These are phyloP conservation scores for Dryas iulia DNA, from an alignment of 1,140 invertebrate species.

Conservation along the genomic window DNA sequence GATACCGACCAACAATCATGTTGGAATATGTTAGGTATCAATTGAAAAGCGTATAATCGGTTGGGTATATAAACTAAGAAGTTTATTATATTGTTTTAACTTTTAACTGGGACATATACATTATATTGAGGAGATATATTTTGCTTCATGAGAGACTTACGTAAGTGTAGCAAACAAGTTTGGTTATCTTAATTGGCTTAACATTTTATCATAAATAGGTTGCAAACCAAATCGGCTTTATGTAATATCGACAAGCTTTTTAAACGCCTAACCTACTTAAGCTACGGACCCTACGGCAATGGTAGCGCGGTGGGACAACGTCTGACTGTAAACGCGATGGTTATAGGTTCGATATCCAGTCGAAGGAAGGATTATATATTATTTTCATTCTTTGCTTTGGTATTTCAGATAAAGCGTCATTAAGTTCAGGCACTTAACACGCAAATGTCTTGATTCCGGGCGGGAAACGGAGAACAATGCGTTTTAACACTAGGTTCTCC, in stretches of 20 bases:
- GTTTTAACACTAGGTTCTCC: too few relatives aligned
- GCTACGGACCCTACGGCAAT: too few relatives aligned
- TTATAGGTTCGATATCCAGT: too few relatives aligned
- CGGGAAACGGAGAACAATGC: too few relatives aligned
- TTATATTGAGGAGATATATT: neutral
- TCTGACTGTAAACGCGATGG: too few relatives aligned
- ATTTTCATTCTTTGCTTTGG: too few relatives aligned
- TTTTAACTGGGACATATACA: neutral
- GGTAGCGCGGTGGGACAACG: too few relatives aligned
- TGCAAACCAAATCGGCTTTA: neutral
- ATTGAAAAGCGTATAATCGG: conserved; percentile 8
- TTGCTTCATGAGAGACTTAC: neutral
- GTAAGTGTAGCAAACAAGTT: neutral
- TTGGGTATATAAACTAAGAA: neutral
- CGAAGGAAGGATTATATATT: too few relatives aligned
- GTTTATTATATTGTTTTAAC: conserved; percentile 11
- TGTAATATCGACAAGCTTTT: neutral
- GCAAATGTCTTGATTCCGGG: too few relatives aligned
- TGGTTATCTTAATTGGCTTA: neutral
- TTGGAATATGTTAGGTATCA: conserved; percentile 22
- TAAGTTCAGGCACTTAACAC: too few relatives aligned
- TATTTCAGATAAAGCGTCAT: too few relatives aligned
- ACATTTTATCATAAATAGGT: neutral
- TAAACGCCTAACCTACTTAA: neutral
- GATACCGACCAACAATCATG: conserved; percentile 35